Base-by-base conservation (phyloP, 2,113 vertebrate species). In the Drymodes brunneopygia region DNA sequence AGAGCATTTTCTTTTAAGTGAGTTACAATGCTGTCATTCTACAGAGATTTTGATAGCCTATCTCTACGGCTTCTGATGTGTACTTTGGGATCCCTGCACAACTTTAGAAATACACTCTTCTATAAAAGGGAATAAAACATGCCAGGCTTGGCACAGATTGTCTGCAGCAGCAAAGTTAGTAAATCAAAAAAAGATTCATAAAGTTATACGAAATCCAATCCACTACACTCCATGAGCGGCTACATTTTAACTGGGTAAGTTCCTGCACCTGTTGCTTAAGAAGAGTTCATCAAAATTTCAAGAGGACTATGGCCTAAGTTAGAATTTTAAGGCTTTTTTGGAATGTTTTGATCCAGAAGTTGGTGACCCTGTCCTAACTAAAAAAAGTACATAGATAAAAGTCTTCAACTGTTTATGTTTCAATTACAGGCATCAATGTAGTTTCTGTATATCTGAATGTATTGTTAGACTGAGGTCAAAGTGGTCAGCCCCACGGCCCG, bases 121-220 rank as follows among this genome's bases (percentile, higher is more conserved):
- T 88, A 73, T 50, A 80, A 94, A 94, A 94, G 54, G 54, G 71
- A 94, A 85, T 82, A 86, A 93, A 95, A 57, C 38, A 95, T 61
- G 24, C 24, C 85, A 94, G 62, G 70, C 66, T 89, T 90, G 87
- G 81, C 91, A 92, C 16, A 87, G 71, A 85, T 38, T 82, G 50
- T 48, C 51, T 70, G 56, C 54, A 65, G 44, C 56, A 81, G 9
- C 27, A 48, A 86, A 91, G 24, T n/a, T 31, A 64, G 33, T 60
- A 92, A 58, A 29, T 24, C 60, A 10, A 88, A 81, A 74, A 85
- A 78, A 58, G 17, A 80, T 40, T 9, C 2, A 25, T 33, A 24
- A 93, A 74, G 44, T 67, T 81, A 4, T 35, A 86, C 53, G 33
- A 92, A 84, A 91, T 44, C 51, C 0, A 72, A 75, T 29, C 29